Conservation (phyloP, 2,888 invertebrate genomes). For the Scaptomyza caliginosa region DNA sequence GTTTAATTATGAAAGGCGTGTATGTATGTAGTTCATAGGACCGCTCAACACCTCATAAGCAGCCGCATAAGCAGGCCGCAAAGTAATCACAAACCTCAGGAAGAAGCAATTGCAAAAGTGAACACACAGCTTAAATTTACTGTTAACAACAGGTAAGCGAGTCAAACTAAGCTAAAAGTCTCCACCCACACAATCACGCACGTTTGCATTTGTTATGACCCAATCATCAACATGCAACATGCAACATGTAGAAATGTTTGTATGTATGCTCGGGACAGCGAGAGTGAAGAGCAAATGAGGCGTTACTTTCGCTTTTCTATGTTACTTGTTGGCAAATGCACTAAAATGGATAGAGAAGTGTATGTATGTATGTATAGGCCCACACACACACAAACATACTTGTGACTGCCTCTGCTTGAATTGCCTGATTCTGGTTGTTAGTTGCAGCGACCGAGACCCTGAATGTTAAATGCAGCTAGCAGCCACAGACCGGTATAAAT, state of each 20-base stretch:
- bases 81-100: constrained; percentile 15
- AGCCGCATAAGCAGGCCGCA: neutral
- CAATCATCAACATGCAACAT: neutral
- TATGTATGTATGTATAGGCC: too few relatives aligned
- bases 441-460: constrained; percentile 7
- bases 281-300: too few relatives aligned
- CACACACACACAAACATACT: neutral
- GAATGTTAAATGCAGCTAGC: constrained; percentile 3
- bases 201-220: too few relatives aligned
- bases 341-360: neutral
- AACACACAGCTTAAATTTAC: constrained; percentile 8
- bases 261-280: too few relatives aligned
- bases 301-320: too few relatives aligned
- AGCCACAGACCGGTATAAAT: constrained; percentile 8
- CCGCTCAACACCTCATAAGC: constrained; percentile 1
- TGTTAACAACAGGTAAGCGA: constrained; percentile 41
- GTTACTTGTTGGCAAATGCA: too few relatives aligned
- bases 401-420: neutral
- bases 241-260: too few relatives aligned
- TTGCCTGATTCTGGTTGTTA: neutral
- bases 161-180: constrained; percentile 10
- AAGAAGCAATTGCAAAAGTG: constrained; percentile 2
- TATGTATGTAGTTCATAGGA: neutral
- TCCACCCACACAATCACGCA: neutral
- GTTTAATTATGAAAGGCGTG: neutral